phyloP scores from a whole-genome alignment of 2,888 invertebrate species.

The Drosophila pseudotakahashii region DNA sequence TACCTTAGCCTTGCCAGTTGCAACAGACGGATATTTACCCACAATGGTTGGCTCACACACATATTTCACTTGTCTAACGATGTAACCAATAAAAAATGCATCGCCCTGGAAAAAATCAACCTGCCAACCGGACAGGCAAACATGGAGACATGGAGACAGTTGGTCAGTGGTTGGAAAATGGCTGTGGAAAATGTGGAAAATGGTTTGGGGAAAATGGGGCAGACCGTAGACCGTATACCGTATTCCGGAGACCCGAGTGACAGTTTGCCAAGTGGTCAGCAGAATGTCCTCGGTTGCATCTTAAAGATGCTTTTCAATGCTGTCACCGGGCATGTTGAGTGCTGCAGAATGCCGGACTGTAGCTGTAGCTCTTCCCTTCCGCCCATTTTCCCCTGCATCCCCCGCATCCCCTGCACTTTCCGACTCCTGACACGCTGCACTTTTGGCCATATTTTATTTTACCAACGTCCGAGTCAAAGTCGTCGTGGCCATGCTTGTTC shows the following conservation, averaged over 20 bases:
- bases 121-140: conserved; percentile 31
- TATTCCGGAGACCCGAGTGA: conserved; percentile 14
- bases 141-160: conserved; percentile 22
- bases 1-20: not conserved
- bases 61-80: conserved; percentile 50
- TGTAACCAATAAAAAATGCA: conserved; percentile 53
- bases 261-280: conserved; percentile 42
- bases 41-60: conserved; percentile 29
- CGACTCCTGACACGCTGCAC: conserved; percentile 39
- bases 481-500: conserved; percentile 25
- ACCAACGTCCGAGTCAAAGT: conserved; percentile 17
- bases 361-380: conserved; percentile 13
- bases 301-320: conserved; percentile 36
- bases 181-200: conserved; percentile 5
- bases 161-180: conserved; percentile 20
- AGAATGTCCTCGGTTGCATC: conserved; percentile 24
- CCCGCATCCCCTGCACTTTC: no score
- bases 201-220: not conserved
- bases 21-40: conserved; percentile 32
- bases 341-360: conserved; percentile 9
- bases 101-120: conserved; percentile 40
- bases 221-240: no score
- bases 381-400: not conserved
- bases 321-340: conserved; percentile 35
- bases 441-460: conserved; percentile 48